phyloP scores from a whole-genome alignment of 2,797 vertebrate species.

The Thaleichthys pacificus region DNA sequence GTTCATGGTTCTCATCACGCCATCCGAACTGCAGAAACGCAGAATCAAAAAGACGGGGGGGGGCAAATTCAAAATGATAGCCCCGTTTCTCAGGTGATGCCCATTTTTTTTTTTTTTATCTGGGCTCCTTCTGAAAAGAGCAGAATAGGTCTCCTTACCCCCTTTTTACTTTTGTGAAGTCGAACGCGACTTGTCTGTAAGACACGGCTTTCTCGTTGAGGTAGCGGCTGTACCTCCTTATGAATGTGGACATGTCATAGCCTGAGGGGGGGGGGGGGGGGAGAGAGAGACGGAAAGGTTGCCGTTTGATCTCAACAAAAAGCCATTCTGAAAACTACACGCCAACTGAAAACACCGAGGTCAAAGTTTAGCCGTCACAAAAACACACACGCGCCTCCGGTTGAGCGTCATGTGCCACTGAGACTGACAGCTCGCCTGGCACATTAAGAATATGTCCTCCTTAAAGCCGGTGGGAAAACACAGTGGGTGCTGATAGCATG shows the following conservation, averaged over 20 bases:
- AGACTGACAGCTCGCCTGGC: too few species aligned
- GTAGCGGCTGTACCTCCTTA: slow-evolving; percentile 92
- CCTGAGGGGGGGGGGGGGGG: slow-evolving; percentile 67
- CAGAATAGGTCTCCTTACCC: slow-evolving; percentile 77
- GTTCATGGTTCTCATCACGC: slow-evolving; percentile 95
- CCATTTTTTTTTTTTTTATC: too few species aligned
- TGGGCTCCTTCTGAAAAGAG: background rate
- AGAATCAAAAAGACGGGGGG: background rate
- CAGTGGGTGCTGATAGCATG: too few species aligned
- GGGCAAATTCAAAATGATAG: background rate
- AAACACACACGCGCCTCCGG: too few species aligned
- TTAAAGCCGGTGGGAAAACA: too few species aligned
- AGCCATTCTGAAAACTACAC: too few species aligned
- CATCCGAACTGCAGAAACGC: slow-evolving; percentile 80
- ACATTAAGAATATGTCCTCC: too few species aligned
- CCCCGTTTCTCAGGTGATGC: too few species aligned
- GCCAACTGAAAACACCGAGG: too few species aligned
- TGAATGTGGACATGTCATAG: slow-evolving; percentile 95
- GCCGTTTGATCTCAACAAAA: too few species aligned
- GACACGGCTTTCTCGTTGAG: slow-evolving; percentile 96
- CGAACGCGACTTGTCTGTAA: slow-evolving; percentile 95
- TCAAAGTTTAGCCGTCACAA: too few species aligned
- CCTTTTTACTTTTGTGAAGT: slow-evolving; percentile 98
- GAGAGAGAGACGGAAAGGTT: background rate
- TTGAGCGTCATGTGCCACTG: too few species aligned